Evolutionary conservation across 2,888 invertebrate species (phyloP).

Genomic region (Sabatieria punctata): DNA sequence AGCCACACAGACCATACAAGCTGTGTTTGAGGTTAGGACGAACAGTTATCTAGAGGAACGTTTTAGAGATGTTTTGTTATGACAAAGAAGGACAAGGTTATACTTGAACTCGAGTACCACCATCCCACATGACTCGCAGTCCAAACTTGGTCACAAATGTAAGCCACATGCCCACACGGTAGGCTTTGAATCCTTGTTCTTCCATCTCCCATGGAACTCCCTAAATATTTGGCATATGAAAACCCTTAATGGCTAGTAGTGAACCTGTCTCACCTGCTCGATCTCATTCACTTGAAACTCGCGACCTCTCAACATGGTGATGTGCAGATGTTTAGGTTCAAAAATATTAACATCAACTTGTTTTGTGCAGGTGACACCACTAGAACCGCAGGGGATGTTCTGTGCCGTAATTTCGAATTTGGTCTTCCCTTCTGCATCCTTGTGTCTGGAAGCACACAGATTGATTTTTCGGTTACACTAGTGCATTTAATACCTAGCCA

Average conservation of each 20-base stretch:
- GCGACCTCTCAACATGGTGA: slow-evolving; percentile 4
- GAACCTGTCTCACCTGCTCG: not conserved
- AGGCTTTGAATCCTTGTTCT: slow-evolving; percentile 40
- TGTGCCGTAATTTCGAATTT: slow-evolving; percentile 54
- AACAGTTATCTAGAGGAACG: no score
- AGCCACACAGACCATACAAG: slow-evolving; percentile 70
- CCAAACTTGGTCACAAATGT: slow-evolving; percentile 59
- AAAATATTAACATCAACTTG: slow-evolving; percentile 46
- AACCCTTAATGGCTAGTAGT: no score
- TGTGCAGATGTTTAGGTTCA: not conserved
- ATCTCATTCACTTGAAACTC: slow-evolving; percentile 1
- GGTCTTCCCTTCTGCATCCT: slow-evolving; percentile 5
- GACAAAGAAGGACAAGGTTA: no score
- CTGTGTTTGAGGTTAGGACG: no score
- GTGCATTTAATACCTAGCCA: no score
- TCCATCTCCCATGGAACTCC: slow-evolving; percentile 5
- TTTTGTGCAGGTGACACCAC: slow-evolving; percentile 71
- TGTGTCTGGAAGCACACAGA: no score
- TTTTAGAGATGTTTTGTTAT: slow-evolving; percentile 7
- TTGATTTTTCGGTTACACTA: no score
- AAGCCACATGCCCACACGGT: slow-evolving; percentile 54
- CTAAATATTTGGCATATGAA: no score
- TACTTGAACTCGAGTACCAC: slow-evolving; percentile 57
- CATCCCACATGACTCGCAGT: slow-evolving; percentile 69
- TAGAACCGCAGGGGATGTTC: slow-evolving; percentile 68